Evolutionary conservation across 2,888 invertebrate species (phyloP).

Genomic region (Oscheius onirici): DNA sequence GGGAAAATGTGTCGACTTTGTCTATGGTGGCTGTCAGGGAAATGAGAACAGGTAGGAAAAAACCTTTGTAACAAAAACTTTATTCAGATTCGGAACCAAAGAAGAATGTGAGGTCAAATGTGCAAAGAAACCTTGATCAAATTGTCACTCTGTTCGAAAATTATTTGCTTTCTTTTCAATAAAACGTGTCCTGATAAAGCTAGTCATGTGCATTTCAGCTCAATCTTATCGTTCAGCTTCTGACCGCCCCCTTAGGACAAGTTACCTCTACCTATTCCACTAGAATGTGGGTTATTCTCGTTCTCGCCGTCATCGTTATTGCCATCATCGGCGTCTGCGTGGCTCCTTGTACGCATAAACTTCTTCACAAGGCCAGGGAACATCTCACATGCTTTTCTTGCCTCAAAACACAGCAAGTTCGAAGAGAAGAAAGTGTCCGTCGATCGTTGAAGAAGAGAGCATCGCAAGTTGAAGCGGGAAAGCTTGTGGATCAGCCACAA

Average conservation of each 20-base stretch:
- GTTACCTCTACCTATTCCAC: background rate
- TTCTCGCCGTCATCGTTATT: conserved; percentile 2
- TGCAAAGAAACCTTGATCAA: background rate
- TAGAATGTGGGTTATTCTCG: conserved; percentile 26
- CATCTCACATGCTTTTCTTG: conserved; percentile 20
- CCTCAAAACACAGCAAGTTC: background rate
- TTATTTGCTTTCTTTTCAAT: background rate
- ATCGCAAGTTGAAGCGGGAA: conserved; percentile 3
- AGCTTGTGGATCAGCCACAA: background rate
- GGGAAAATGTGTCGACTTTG: background rate
- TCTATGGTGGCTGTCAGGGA: conserved; percentile 14
- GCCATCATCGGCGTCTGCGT: conserved; percentile 11
- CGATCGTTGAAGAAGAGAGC: background rate
- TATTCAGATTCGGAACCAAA: background rate
- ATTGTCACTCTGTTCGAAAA: background rate
- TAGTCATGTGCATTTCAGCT: background rate
- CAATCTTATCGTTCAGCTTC: background rate
- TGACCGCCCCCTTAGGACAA: background rate
- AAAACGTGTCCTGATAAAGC: conserved; percentile 7
- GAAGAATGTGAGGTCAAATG: conserved; percentile 9
- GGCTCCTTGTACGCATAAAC: conserved; percentile 19
- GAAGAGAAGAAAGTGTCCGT: conserved; percentile 12
- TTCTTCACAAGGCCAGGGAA: conserved; percentile 10
- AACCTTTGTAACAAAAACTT: too few relatives aligned
- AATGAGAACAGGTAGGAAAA: background rate